These are phyloP conservation scores for Heliconius nattereri DNA, from an alignment of 1,140 invertebrate genomes.

Conservation along the genomic window DNA sequence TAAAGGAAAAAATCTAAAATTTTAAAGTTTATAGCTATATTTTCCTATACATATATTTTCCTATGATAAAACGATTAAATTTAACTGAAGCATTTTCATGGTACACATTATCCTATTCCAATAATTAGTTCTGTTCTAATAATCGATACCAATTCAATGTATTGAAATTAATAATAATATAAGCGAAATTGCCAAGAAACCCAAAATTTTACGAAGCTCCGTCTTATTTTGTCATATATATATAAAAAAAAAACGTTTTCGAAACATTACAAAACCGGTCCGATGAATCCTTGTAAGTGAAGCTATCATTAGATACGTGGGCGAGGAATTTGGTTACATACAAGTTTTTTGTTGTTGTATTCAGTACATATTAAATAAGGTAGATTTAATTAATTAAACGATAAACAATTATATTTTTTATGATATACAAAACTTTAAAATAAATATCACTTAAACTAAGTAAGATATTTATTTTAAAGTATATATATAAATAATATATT, in stretches of 20 bases:
- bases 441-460: neutral
- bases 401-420: neutral
- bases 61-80: no score
- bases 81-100: neutral
- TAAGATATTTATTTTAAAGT: no score
- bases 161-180: neutral
- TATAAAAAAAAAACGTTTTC: neutral
- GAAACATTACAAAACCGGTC: conserved; percentile 1
- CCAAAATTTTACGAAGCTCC: neutral
- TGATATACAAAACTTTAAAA: neutral
- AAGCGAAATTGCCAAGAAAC: neutral
- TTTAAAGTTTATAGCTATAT: no score
- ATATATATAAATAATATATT: neutral
- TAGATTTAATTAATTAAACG: neutral
- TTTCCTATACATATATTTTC: no score
- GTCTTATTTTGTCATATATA: neutral
- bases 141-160: neutral
- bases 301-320: neutral
- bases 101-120: neutral
- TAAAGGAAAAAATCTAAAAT: no score
- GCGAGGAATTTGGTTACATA: neutral
- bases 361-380: neutral
- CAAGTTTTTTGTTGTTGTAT: neutral
- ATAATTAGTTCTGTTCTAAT: neutral
- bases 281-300: conserved; percentile 10